Evolutionary conservation across 2,888 invertebrate genomes (phyloP), one percentile per base, ranked within the genome.

Genomic region (Synergus japonicus): DNA sequence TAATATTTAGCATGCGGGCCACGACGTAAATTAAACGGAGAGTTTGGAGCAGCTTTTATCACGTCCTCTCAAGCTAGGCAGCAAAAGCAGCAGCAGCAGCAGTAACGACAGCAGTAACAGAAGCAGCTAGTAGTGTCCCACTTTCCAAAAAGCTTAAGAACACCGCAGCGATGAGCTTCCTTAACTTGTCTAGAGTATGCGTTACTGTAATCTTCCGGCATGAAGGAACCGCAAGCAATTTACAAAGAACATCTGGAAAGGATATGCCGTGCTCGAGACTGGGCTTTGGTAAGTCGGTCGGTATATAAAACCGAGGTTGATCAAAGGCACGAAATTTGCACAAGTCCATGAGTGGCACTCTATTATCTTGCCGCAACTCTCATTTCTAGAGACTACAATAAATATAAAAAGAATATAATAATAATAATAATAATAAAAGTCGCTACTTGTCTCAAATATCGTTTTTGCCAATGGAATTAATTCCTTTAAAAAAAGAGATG

Each of bases 61-160:
- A 69, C 18, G 67, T 69, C 22, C 22, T 69, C 7, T 13, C 22
- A 46, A 69, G 67, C 22, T 29, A 44, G 22, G 44, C 44, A 69
- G 13, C 22, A 22, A 1, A 0, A 22, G 22, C 22, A 22, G 44
- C 44, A 69, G 13, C 22, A 22, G 22, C 22, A 22, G 22, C 22
- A 22, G 22, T 22, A 22, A 22, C 22, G 22, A 22, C 22, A 22
- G 22, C 22, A 22, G 22, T 29, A 29, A 12, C 64, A 22, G 29
- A 64, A 64, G 64, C 64, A 64, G 29, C 22, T 29, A 69, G 67
- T 46, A 44, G 29, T 13, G 46, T 29, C 10, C 67, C 67, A 69
- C 67, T 69, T 69, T 69, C 13, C 46, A 13, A 69, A 69, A 69
- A 69, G 67, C 67, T 44, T 69, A 22, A 69, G 67, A 69, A 69